phyloP scores from a whole-genome alignment of 2,113 vertebrate species.

The Menura novaehollandiae region DNA sequence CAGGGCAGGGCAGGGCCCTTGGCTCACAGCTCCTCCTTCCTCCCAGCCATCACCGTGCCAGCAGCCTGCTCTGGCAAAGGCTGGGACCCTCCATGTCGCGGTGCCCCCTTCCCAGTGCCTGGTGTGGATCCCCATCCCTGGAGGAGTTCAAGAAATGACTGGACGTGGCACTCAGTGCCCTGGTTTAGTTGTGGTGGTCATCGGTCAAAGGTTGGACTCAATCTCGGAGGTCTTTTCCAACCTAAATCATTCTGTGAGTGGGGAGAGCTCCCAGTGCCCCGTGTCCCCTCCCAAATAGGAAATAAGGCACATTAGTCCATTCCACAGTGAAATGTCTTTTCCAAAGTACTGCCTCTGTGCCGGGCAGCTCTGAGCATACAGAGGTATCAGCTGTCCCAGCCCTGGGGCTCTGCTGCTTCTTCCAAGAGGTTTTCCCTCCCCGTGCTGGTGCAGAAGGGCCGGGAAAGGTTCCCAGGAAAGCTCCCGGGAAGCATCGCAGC shows the following conservation, averaged over 20 bases:
- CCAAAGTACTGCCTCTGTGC: neutral
- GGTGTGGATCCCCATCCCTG: neutral
- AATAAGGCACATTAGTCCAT: neutral
- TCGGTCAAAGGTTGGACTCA: neutral
- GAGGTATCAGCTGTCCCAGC: neutral
- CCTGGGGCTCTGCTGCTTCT: neutral
- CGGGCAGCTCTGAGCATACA: neutral
- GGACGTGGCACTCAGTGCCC: neutral
- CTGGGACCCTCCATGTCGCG: neutral
- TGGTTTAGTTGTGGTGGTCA: neutral
- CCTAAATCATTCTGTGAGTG: neutral
- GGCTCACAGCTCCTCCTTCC: neutral
- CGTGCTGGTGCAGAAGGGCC: neutral
- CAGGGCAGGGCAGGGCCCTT: neutral
- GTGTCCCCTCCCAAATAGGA: neutral
- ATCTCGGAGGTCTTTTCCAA: neutral
- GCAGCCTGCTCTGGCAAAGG: neutral
- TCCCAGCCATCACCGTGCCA: fast-evolving
- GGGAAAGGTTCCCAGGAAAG: fast-evolving
- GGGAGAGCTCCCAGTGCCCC: neutral
- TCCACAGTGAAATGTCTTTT: neutral
- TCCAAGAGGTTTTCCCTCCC: neutral
- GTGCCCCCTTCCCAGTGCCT: neutral
- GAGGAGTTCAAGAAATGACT: neutral
- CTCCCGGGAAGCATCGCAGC: neutral